These are phyloP conservation scores for Dione juno DNA, from an alignment of 2,888 invertebrate genomes.

Conservation along the genomic window DNA sequence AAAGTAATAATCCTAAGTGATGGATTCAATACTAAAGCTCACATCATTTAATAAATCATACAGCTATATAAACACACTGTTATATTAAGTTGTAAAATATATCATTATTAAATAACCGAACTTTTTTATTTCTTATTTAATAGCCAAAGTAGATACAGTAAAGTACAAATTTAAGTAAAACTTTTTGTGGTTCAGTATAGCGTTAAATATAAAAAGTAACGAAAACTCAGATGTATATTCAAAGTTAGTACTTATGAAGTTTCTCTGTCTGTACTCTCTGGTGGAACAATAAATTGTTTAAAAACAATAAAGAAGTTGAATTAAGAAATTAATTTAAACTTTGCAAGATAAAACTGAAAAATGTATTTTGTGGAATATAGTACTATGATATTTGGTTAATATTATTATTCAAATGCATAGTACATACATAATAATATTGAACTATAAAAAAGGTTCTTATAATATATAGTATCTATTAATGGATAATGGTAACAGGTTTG, in stretches of 20 bases:
- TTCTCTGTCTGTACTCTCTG: slow-evolving; percentile 48
- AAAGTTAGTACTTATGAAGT: slow-evolving; percentile 60
- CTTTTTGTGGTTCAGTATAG: slow-evolving; percentile 31
- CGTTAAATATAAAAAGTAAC: slow-evolving; percentile 37
- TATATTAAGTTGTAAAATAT: slow-evolving; percentile 18
- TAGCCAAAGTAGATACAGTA: slow-evolving; percentile 30
- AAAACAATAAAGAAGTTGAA: slow-evolving; percentile 70
- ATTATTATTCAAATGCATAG: too few relatives aligned
- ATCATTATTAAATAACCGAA: slow-evolving; percentile 21
- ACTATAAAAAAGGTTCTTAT: too few relatives aligned
- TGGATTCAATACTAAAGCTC: neutral
- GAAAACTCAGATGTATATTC: slow-evolving; percentile 33
- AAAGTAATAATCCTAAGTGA: neutral
- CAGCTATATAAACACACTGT: slow-evolving; percentile 3
- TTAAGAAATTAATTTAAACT: slow-evolving; percentile 68
- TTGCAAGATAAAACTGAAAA: slow-evolving; percentile 53
- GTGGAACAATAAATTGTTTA: slow-evolving; percentile 69
- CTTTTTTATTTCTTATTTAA: slow-evolving; percentile 30
- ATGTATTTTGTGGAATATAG: slow-evolving; percentile 1
- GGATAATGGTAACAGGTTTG: too few relatives aligned
- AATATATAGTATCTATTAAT: too few relatives aligned
- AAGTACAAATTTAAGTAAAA: slow-evolving; percentile 24
- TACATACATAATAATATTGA: neutral
- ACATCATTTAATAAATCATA: slow-evolving; percentile 22
- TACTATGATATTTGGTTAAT: too few relatives aligned